Evolutionary conservation across 1,140 invertebrate species (phyloP).

Genomic region (Drosophila persimilis): DNA sequence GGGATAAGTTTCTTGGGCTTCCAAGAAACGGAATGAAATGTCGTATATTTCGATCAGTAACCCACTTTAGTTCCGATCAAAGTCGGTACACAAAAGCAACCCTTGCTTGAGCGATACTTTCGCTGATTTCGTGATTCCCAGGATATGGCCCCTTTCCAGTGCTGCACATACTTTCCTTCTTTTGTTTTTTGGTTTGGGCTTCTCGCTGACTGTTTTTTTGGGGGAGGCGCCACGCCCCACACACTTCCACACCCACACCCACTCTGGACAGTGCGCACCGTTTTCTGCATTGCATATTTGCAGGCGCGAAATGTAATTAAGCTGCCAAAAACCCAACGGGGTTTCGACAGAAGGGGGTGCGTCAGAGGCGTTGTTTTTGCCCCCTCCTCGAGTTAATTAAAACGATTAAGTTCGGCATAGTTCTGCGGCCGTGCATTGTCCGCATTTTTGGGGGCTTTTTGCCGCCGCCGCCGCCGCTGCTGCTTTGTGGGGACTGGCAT

Average conservation of each 20-base stretch:
- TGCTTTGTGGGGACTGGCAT: not conserved
- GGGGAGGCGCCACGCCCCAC: slow-evolving; percentile 6
- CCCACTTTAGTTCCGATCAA: too few relatives aligned
- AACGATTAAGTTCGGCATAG: slow-evolving; percentile 71
- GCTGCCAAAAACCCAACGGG: slow-evolving; percentile 66
- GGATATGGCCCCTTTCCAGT: slow-evolving; percentile 7
- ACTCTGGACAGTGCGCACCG: slow-evolving; percentile 14
- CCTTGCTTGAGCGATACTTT: too few relatives aligned
- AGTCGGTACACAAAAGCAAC: too few relatives aligned
- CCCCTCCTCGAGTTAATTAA: slow-evolving; percentile 62
- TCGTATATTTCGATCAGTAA: too few relatives aligned
- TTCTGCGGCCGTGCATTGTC: slow-evolving; percentile 42
- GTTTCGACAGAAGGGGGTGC: not conserved
- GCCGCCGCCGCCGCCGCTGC: too few relatives aligned
- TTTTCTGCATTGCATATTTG: slow-evolving; percentile 64
- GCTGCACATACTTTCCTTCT: slow-evolving; percentile 29
- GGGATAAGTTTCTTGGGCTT: too few relatives aligned
- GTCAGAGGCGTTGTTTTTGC: slow-evolving; percentile 19
- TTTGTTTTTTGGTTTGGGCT: slow-evolving; percentile 40
- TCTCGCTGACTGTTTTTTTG: slow-evolving; percentile 3
- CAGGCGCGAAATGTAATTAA: slow-evolving; percentile 80
- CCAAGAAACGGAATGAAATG: too few relatives aligned
- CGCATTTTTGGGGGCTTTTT: slow-evolving; percentile 29
- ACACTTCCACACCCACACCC: not conserved
- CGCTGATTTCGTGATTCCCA: not conserved